Evolutionary conservation across 2,113 vertebrate species (phyloP).

Genomic region (Rhodinocichla rosea): DNA sequence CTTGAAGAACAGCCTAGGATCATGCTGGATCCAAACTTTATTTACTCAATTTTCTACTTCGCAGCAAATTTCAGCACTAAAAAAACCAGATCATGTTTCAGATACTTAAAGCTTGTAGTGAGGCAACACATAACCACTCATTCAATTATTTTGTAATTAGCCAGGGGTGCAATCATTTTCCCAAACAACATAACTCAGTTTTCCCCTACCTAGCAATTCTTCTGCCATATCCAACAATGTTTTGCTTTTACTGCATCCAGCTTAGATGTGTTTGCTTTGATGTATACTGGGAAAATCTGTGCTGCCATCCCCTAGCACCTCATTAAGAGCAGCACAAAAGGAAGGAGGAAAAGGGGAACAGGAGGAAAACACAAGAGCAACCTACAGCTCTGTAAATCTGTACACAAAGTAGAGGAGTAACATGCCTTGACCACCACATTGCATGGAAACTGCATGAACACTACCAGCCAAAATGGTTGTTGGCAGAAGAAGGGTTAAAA

Average conservation of each 20-base stretch:
- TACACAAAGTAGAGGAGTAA: background rate
- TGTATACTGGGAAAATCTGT: background rate
- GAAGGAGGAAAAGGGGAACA: background rate
- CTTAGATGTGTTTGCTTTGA: background rate
- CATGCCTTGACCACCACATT: accelerated
- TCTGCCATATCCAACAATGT: background rate
- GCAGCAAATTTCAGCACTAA: background rate
- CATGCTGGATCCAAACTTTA: background rate
- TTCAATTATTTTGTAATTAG: conserved; percentile 1
- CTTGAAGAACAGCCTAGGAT: background rate
- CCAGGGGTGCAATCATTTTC: background rate
- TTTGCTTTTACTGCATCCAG: background rate
- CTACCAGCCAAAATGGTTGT: background rate
- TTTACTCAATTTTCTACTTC: background rate
- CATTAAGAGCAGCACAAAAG: background rate
- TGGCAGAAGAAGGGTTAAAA: background rate
- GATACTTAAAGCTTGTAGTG: background rate
- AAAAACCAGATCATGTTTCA: background rate
- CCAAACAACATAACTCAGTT: background rate
- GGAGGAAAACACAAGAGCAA: background rate
- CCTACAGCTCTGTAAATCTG: background rate
- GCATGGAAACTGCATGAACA: background rate
- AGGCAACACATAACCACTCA: background rate
- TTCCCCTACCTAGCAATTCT: background rate
- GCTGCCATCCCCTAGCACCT: background rate